Evolutionary conservation across 2,888 invertebrate genomes (phyloP).

Genomic region (Xiphydria camelus): DNA sequence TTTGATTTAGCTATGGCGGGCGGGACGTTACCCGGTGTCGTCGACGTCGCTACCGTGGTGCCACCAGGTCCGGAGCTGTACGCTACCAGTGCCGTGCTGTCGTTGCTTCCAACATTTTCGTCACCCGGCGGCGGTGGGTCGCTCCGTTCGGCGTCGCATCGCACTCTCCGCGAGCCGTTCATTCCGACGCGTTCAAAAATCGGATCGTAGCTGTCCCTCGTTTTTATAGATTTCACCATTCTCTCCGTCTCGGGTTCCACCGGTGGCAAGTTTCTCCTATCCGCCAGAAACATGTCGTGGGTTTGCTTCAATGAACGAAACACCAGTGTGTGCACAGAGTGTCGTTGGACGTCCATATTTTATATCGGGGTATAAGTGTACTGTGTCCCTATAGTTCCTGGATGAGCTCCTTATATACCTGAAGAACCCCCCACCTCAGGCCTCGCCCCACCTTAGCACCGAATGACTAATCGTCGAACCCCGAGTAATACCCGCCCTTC

Average conservation of each 20-base stretch:
- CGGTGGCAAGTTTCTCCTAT: constrained; percentile 83
- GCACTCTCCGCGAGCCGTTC: constrained; percentile 65
- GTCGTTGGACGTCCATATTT: constrained; percentile 93
- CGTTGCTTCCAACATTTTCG: constrained; percentile 25
- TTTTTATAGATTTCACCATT: constrained; percentile 73
- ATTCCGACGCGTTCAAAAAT: constrained; percentile 78
- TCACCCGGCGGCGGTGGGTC: constrained; percentile 59
- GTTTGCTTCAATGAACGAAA: constrained; percentile 96
- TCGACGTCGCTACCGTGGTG: constrained; percentile 7
- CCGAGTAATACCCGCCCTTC: too few species aligned
- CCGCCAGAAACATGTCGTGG: constrained; percentile 95
- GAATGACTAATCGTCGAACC: too few species aligned
- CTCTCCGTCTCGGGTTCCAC: constrained; percentile 81
- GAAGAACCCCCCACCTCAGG: too few species aligned
- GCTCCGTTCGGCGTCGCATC: constrained; percentile 58
- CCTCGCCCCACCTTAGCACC: too few species aligned
- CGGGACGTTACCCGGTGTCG: constrained; percentile 29
- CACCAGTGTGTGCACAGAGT: constrained; percentile 95
- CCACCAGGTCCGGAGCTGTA: constrained; percentile 21
- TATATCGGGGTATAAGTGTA: too few species aligned
- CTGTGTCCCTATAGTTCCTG: too few species aligned
- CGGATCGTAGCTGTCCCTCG: constrained; percentile 82
- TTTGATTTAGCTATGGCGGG: constrained; percentile 94
- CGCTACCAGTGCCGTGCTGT: constrained; percentile 18
- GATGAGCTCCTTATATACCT: too few species aligned